Evolutionary conservation across 2,113 vertebrate species (phyloP).

Genomic region (Trematocara zebra): DNA sequence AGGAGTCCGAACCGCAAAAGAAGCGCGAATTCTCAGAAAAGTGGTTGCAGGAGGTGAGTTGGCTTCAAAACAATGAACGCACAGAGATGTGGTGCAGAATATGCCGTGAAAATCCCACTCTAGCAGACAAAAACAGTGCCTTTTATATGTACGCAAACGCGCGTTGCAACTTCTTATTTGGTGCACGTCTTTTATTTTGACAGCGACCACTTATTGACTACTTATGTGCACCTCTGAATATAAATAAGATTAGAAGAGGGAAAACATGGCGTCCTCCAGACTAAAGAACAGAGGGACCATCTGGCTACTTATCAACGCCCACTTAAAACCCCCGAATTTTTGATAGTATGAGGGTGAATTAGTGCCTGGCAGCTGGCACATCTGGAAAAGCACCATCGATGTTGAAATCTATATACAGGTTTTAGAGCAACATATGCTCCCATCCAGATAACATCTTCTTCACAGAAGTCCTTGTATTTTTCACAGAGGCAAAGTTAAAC

Average conservation of each 20-base stretch:
- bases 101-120: too few species aligned
- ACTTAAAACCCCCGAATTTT: not conserved
- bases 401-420: not conserved
- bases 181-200: rapidly evolving
- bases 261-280: not conserved
- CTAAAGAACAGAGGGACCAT: not conserved
- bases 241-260: not conserved
- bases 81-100: too few species aligned
- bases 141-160: rapidly evolving
- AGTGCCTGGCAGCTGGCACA: not conserved
- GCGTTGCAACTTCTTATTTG: not conserved
- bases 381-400: not conserved
- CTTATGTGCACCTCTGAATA: not conserved
- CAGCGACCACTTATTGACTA: rapidly evolving
- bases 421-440: not conserved
- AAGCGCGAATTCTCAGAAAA: rapidly evolving
- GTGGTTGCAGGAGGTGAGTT: not conserved
- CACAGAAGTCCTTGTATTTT: not conserved
- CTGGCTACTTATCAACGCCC: not conserved
- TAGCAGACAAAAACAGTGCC: rapidly evolving
- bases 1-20: not conserved
- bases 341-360: not conserved
- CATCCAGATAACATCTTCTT: not conserved
- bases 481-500: not conserved
- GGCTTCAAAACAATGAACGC: not conserved